Base-by-base conservation (phyloP, 2,797 vertebrate genomes). In the Novumbra hubbsi region DNA sequence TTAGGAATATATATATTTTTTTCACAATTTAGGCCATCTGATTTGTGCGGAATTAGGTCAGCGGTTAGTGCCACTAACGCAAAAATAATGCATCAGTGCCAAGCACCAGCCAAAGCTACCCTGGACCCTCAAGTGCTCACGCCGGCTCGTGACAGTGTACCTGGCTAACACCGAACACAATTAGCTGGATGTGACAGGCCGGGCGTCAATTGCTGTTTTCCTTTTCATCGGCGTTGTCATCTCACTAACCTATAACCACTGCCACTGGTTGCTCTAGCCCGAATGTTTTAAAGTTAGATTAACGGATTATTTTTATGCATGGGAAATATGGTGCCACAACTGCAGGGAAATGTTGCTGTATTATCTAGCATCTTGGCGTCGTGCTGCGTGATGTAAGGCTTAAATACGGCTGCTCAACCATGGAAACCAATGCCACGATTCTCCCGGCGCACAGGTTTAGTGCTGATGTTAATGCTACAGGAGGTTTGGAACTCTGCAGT, bases 11-110 rank as follows among this genome's bases (percentile, higher is more conserved):
- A 38, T n/a, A n/a, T n/a, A n/a, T 1, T 7, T 83, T 86, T 83
- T 84, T 80, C 74, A 80, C 90, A 85, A 91, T 91, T 92, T 89
- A 90, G 89, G 90, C 76, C 88, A 88, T 68, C 88, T 89, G 90
- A 90, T 92, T 91, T 91, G 88, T n/a, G 11, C 87, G 81, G 90
- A 93, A 92, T 90, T 92, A 89, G 90, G 91, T 91, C 90, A 92
- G 88, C 84, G 83, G 84, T 85, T 85, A 77, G 76, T 76, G 85
- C 48, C 75, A 85, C 88, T 68, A 21, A 34, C 15, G 12, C 41
- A 81, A 85, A 85, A 70, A 85, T 90, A 90, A 89, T 78, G 70
- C 79, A 78, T 82, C 14, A 21, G 82, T 2, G 34, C 14, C 79
- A 21, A 84, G 85, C 85, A 87, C 83, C 82, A 82, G 84, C 80